phyloP scores from a whole-genome alignment of 1,140 invertebrate species.

The Colletes latitarsis region DNA sequence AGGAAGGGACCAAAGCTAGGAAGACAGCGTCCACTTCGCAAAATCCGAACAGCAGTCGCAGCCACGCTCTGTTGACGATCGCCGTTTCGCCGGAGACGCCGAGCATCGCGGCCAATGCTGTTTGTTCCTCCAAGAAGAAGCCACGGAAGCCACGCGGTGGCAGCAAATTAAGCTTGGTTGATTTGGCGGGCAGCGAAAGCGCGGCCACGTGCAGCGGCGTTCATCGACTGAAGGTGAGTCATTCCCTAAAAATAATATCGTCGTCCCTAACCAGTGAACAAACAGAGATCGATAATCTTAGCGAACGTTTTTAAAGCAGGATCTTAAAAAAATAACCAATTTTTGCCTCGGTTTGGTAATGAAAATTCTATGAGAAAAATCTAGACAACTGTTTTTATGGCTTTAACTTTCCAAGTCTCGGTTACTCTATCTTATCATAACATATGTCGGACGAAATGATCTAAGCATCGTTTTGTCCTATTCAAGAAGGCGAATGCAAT shows the following conservation, averaged over 20 bases:
- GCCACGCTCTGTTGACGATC: conserved; percentile 74
- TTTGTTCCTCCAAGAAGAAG: conserved; percentile 20
- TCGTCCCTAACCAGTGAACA: neutral
- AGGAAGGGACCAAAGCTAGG: conserved; percentile 71
- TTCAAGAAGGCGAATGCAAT: too few relatives aligned
- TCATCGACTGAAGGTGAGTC: conserved; percentile 76
- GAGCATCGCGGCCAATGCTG: neutral
- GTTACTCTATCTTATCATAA: too few relatives aligned
- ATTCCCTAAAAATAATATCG: conserved; percentile 58
- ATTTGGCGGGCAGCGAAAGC: conserved; percentile 75
- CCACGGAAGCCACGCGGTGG: conserved; percentile 45
- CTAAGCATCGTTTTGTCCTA: too few relatives aligned
- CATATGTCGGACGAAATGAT: too few relatives aligned
- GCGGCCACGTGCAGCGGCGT: conserved; percentile 72
- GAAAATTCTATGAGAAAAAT: too few relatives aligned
- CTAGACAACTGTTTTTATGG: too few relatives aligned
- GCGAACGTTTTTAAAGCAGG: neutral
- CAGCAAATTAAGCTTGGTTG: conserved; percentile 72
- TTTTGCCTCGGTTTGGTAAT: too few relatives aligned
- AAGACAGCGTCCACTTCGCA: conserved; percentile 74
- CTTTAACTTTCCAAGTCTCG: too few relatives aligned
- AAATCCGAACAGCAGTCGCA: conserved; percentile 72
- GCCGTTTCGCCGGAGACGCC: conserved; percentile 58
- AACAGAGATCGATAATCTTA: conserved; percentile 44
- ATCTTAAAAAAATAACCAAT: too few relatives aligned